These are phyloP conservation scores for Thymelicus acteon DNA, from an alignment of 2,888 invertebrate species.

Conservation along the genomic window DNA sequence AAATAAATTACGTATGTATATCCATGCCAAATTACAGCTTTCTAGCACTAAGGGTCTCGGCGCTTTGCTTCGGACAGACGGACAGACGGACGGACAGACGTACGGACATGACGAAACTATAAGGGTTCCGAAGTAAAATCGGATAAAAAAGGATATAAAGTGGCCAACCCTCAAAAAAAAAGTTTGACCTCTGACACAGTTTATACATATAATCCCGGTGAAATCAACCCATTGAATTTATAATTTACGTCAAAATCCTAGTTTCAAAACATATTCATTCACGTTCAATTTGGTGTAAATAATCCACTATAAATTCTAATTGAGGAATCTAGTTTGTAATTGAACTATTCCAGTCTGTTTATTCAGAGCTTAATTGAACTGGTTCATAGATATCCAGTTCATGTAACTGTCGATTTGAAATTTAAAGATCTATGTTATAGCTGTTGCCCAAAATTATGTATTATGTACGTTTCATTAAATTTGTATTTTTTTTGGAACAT, in stretches of 20 bases:
- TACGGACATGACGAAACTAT: too few relatives aligned
- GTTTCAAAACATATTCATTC: background rate
- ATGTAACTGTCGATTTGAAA: conserved; percentile 3
- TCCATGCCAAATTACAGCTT: too few relatives aligned
- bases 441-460: too few relatives aligned
- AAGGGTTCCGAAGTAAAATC: too few relatives aligned
- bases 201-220: background rate
- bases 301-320: conserved; percentile 21
- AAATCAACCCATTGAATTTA: background rate
- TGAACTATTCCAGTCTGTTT: conserved; percentile 10
- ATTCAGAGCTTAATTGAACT: background rate
- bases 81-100: too few relatives aligned
- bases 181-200: background rate
- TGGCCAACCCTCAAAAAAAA: too few relatives aligned
- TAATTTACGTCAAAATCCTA: background rate
- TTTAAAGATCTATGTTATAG: background rate
- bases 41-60: too few relatives aligned
- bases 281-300: conserved; percentile 7
- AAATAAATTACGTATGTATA: too few relatives aligned
- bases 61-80: too few relatives aligned
- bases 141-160: too few relatives aligned
- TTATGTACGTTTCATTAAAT: too few relatives aligned
- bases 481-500: too few relatives aligned
- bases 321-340: conserved; percentile 14
- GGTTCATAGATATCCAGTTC: conserved; percentile 6